Conservation (phyloP, 2,888 invertebrate genomes). For the Hesperia comma region DNA sequence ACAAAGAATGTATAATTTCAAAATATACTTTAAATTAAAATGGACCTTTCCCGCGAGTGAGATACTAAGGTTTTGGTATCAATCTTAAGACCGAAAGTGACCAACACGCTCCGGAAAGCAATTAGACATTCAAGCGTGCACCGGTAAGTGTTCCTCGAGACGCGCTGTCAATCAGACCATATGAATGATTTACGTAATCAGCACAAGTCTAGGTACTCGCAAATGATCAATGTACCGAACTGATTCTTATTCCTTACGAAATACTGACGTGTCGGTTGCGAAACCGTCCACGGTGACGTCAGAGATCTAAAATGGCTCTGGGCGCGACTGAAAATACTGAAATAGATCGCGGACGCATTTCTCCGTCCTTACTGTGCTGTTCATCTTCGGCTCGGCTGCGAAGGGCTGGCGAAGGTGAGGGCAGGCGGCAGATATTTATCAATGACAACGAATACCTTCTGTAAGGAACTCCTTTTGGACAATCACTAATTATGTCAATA, state of each 20-base stretch:
- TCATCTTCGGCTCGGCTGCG: slow-evolving; percentile 33
- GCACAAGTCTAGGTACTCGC: not conserved
- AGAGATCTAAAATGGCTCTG: slow-evolving; percentile 45
- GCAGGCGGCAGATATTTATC: slow-evolving; percentile 1
- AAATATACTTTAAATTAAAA: no score
- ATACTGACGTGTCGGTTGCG: slow-evolving; percentile 39
- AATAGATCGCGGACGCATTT: slow-evolving; percentile 51
- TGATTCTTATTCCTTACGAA: slow-evolving; percentile 33
- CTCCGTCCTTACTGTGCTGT: slow-evolving; percentile 46
- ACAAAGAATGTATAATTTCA: no score
- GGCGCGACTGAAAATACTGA: slow-evolving; percentile 47
- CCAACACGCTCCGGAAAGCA: no score
- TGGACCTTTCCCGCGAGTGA: no score
- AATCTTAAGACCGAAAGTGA: no score
- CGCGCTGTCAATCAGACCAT: slow-evolving; percentile 24
- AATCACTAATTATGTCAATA: no score
- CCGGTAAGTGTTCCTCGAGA: slow-evolving; percentile 19
- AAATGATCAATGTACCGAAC: slow-evolving; percentile 4
- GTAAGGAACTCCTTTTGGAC: not conserved
- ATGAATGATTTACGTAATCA: slow-evolving; percentile 28
- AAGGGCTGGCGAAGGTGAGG: slow-evolving; percentile 23
- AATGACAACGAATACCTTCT: not conserved
- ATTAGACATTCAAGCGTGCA: not conserved
- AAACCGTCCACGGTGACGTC: slow-evolving; percentile 44
- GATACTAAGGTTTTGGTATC: no score